phyloP scores from a whole-genome alignment of 1,140 invertebrate species.

The Atta texana region DNA sequence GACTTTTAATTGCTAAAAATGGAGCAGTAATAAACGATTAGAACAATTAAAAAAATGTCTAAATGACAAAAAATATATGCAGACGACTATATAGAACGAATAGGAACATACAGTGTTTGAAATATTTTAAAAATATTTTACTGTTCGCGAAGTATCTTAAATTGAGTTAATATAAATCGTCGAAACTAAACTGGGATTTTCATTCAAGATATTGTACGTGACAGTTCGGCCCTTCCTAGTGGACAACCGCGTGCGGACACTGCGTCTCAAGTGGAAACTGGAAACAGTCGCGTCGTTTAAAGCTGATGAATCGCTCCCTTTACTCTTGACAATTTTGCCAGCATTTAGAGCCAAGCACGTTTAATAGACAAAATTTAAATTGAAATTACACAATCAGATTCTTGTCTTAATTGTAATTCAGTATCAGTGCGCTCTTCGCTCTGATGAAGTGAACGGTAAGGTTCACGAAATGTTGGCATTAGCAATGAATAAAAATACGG shows the following conservation, averaged over 20 bases:
- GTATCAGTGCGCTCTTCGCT: too few species aligned
- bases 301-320: constrained; percentile 62
- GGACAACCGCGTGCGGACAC: constrained; percentile 37
- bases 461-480: too few species aligned
- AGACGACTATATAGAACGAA: background rate
- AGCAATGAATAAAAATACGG: too few species aligned
- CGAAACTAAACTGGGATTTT: constrained; percentile 65
- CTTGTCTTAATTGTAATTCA: background rate
- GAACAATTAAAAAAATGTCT: background rate
- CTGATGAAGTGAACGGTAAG: too few species aligned
- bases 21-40: background rate
- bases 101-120: background rate
- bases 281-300: constrained; percentile 64
- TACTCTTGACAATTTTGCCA: background rate
- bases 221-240: constrained; percentile 44
- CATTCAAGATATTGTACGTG: constrained; percentile 64
- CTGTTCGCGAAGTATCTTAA: constrained; percentile 57
- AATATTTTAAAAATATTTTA: background rate
- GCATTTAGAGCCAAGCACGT: background rate
- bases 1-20: background rate
- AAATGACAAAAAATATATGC: background rate
- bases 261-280: constrained; percentile 67
- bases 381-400: constrained; percentile 10
- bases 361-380: constrained; percentile 27
- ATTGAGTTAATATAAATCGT: constrained; percentile 75